Percentiles rank a stretch among this genome's conserved stretches.
These are phyloP conservation scores for Hydrozoanthus gracilis DNA, from an alignment of 92 coral and sea anemone species.

Conservation along the genomic window DNA sequence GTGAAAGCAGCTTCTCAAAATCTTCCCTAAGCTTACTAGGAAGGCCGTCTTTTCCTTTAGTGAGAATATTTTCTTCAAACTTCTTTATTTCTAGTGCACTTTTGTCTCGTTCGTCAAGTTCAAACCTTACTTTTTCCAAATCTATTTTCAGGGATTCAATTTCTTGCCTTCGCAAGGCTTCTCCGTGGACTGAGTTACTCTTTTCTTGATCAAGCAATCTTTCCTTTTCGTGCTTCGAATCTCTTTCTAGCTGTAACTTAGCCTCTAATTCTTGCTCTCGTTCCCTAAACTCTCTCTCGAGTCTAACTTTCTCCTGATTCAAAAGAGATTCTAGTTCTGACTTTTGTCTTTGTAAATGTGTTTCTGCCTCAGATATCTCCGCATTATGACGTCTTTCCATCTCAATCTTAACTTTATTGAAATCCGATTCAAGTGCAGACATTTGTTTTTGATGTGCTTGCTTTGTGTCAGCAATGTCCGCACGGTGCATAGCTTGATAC, in stretches of 20 bases:
- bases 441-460: constrained; percentile 60
- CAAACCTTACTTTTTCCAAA: constrained; percentile 68
- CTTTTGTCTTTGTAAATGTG: constrained; percentile 60
- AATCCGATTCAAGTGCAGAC: constrained; percentile 59
- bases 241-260: constrained; percentile 66
- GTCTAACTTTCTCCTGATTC: constrained; percentile 60
- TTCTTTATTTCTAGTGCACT: constrained; percentile 67
- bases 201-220: constrained; percentile 65
- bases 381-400: constrained; percentile 72
- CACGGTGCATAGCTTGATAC: constrained; percentile 72
- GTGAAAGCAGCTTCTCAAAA: constrained; percentile 82
- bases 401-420: constrained; percentile 62
- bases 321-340: constrained; percentile 71
- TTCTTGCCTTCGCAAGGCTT: constrained; percentile 63
- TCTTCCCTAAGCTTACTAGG: constrained; percentile 88
- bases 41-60: constrained; percentile 83
- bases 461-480: constrained; percentile 64
- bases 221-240: constrained; percentile 61
- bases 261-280: constrained; percentile 65
- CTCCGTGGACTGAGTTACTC: constrained; percentile 54
- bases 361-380: constrained; percentile 67
- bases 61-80: constrained; percentile 71
- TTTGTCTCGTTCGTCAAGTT: constrained; percentile 78
- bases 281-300: constrained; percentile 66
- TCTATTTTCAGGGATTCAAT: constrained; percentile 65